Conservation (phyloP, 2,888 invertebrate species). For the Spialia ferax region DNA sequence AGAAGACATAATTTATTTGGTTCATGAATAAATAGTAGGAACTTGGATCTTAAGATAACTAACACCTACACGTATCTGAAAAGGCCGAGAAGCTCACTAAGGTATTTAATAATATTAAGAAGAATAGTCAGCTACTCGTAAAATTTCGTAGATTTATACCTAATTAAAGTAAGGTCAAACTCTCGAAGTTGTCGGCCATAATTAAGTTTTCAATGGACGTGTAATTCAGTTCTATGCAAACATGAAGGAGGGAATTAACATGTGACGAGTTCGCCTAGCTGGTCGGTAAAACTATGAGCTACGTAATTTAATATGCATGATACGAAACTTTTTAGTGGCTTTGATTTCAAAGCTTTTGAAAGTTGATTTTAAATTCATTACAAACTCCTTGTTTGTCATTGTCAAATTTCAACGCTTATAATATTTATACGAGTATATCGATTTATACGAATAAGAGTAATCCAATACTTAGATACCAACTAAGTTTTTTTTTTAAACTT, state of each 20-base stretch:
- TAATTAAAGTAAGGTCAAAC: too few relatives aligned
- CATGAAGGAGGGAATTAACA: constrained; percentile 56
- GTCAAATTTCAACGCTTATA: too few relatives aligned
- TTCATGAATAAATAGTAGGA: constrained; percentile 2
- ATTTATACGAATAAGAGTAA: too few relatives aligned
- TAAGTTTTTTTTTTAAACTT: too few relatives aligned
- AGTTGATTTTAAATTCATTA: constrained; percentile 3
- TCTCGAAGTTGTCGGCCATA: constrained; percentile 49
- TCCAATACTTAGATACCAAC: too few relatives aligned
- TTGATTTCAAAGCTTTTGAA: constrained; percentile 31
- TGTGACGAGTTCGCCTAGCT: constrained; percentile 46
- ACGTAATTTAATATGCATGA: constrained; percentile 29
- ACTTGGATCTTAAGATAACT: neutral
- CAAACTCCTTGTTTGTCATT: neutral
- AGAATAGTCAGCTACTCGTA: neutral
- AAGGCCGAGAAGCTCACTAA: too few relatives aligned
- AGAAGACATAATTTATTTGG: constrained; percentile 9
- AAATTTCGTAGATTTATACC: neutral
- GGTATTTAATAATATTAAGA: too few relatives aligned
- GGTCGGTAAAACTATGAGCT: constrained; percentile 17
- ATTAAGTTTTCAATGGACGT: constrained; percentile 75
- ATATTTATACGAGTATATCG: too few relatives aligned
- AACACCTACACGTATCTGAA: too few relatives aligned
- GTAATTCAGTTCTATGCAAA: constrained; percentile 68
- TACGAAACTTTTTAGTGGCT: constrained; percentile 26